Base-by-base conservation (phyloP, 2,797 vertebrate species). In the Bovichtus diacanthus region DNA sequence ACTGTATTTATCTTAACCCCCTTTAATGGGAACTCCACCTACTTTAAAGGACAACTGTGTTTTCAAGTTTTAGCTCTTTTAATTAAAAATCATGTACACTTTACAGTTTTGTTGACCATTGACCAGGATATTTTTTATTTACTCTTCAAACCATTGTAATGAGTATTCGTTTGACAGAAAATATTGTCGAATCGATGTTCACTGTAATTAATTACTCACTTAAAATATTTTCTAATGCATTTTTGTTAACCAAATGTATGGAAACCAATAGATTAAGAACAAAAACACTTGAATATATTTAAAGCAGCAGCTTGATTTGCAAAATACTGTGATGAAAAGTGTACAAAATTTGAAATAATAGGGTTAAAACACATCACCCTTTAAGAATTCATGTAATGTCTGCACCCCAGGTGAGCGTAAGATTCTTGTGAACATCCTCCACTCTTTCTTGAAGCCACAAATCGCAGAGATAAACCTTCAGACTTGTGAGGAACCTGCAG, bases 1-100 rank as follows among this genome's bases (percentile, higher is more conserved):
- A 73, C 62, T 49, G 49, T 66, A 50, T 63, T 81, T 18, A 69
- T 77, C 50, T 74, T 18, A 76, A 76, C 8, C 43, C 65, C 74
- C 79, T 83, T 80, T 84, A 81, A 81, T 11, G 2, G 65, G 70
- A 87, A 25, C 50, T 27, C 74, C 67, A 53, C 43, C 63, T 55
- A 6, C 18, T 84, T 78, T 31, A 62, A 47, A 46, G 23, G 34
- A 66, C 27, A 39, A 1, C 1, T 34, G 46, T 34, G 46, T 62
- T 68, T 72, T 60, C 21, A 36, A 6, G 49, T 47, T 74, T 70
- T 21, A 34, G 19, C 68, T 36, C 67, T 10, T 10, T 46, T n/a
- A 8, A 31, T 54, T 25, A 19, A 53, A 64, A 46, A 68, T 55
- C 34, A 39, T 53, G 60, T 53, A 11, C 43, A 65, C 69, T 60